These are phyloP conservation scores for Micronycteris hirsuta DNA, from an alignment of 2,113 vertebrate species.

Conservation along the genomic window DNA sequence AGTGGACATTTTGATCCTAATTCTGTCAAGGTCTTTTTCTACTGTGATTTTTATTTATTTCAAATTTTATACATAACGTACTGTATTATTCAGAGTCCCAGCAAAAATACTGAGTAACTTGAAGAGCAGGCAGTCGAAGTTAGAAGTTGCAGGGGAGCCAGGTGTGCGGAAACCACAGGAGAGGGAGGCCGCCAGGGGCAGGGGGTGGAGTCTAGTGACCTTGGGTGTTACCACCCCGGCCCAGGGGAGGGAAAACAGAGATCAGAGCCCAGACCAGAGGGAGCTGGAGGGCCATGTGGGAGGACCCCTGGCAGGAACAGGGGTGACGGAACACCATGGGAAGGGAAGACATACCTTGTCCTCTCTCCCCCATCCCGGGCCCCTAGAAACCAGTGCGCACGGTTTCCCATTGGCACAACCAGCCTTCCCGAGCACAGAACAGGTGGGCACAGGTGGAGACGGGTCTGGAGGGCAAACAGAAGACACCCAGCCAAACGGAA, in stretches of 20 bases:
- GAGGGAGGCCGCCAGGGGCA: not conserved
- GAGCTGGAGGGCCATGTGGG: not conserved
- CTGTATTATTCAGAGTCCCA: not conserved
- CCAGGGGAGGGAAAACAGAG: accelerated
- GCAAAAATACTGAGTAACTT: not conserved
- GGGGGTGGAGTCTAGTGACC: not conserved
- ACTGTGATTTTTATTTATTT: not conserved
- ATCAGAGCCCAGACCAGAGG: not conserved
- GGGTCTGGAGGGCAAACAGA: not conserved
- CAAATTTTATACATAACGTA: not conserved
- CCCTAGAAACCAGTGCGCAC: not conserved
- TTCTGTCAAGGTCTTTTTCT: not conserved
- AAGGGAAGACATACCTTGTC: not conserved
- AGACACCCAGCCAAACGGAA: not conserved
- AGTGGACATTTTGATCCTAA: not conserved
- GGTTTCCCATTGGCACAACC: no score
- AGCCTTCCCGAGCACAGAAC: not conserved
- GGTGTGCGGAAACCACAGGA: not conserved
- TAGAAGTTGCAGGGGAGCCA: not conserved
- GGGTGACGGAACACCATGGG: not conserved
- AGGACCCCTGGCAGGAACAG: not conserved
- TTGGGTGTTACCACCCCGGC: not conserved
- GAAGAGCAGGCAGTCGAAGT: not conserved
- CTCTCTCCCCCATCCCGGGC: not conserved
- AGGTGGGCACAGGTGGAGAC: not conserved